Evolutionary conservation across 2,888 invertebrate genomes (phyloP).

Genomic region (Dermolepida albohirtum): DNA sequence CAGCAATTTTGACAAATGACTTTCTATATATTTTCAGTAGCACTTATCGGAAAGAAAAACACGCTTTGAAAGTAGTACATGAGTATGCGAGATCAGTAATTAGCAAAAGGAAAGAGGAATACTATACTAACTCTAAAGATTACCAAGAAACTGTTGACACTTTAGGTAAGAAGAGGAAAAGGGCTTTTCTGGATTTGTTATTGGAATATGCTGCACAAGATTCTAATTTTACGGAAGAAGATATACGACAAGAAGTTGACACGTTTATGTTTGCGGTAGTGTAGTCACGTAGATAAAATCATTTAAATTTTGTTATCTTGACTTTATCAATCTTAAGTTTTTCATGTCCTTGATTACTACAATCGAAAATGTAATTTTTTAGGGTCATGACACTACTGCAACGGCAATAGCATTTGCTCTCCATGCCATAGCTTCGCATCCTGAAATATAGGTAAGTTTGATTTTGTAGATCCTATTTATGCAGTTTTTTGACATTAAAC

Average conservation of each 20-base stretch:
- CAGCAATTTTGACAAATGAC: conserved; percentile 67
- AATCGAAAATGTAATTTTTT: conserved; percentile 22
- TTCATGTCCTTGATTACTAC: too few relatives aligned
- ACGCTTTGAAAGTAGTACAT: conserved; percentile 66
- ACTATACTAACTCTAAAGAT: not conserved
- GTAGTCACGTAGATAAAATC: too few relatives aligned
- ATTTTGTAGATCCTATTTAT: too few relatives aligned
- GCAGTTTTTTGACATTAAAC: too few relatives aligned
- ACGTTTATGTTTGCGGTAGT: conserved; percentile 49
- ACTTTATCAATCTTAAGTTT: too few relatives aligned
- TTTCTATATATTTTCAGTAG: conserved; percentile 67
- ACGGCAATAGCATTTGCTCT: conserved; percentile 62
- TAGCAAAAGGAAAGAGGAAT: conserved; percentile 60
- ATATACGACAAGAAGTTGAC: conserved; percentile 49
- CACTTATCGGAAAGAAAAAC: conserved; percentile 69
- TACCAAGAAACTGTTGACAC: conserved; percentile 12
- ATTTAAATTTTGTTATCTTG: too few relatives aligned
- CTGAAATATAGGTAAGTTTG: conserved; percentile 58
- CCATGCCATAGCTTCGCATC: conserved; percentile 60
- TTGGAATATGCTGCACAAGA: conserved; percentile 53
- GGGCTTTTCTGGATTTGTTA: conserved; percentile 48
- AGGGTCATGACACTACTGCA: conserved; percentile 57
- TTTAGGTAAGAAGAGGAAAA: conserved; percentile 37
- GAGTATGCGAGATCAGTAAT: conserved; percentile 71
- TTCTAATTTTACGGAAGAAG: conserved; percentile 57